Evolutionary conservation across 2,113 vertebrate genomes (phyloP).

Genomic region (Eleginops maclovinus): DNA sequence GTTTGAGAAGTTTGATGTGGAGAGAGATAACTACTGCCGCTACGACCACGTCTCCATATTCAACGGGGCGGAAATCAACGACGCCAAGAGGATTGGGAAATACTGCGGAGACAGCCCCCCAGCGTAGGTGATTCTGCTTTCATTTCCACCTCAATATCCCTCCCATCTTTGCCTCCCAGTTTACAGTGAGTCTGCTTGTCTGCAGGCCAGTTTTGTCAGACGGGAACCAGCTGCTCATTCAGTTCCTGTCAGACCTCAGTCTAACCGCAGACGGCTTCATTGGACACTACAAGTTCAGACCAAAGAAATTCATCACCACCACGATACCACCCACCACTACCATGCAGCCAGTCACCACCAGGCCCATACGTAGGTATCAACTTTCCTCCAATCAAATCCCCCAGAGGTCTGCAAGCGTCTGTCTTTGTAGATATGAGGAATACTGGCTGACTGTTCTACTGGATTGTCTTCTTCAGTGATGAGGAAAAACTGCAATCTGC

Average conservation of each 20-base stretch:
- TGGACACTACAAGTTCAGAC: constrained; percentile 96
- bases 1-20: constrained; percentile 99
- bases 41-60: constrained; percentile 96
- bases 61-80: constrained; percentile 93
- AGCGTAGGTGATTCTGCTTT: constrained; percentile 86
- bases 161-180: constrained; percentile 2
- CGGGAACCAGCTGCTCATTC: constrained; percentile 93
- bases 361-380: constrained; percentile 89
- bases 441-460: constrained; percentile 4
- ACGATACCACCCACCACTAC: constrained; percentile 85
- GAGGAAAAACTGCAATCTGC: constrained; percentile 6
- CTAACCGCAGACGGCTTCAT: constrained; percentile 98
- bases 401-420: constrained; percentile 26
- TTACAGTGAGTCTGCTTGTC: constrained; percentile 17
- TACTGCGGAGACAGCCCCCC: constrained; percentile 97
- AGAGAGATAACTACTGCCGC: constrained; percentile 97
- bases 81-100: constrained; percentile 95
- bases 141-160: background rate
- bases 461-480: constrained; percentile 34
- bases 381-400: constrained; percentile 41
- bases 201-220: constrained; percentile 94
- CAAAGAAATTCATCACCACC: constrained; percentile 89
- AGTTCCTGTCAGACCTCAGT: constrained; percentile 98
- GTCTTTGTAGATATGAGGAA: constrained; percentile 24
- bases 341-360: constrained; percentile 82